Conservation (phyloP, 1,140 invertebrate genomes). For the Drosophila ohnishii region DNA sequence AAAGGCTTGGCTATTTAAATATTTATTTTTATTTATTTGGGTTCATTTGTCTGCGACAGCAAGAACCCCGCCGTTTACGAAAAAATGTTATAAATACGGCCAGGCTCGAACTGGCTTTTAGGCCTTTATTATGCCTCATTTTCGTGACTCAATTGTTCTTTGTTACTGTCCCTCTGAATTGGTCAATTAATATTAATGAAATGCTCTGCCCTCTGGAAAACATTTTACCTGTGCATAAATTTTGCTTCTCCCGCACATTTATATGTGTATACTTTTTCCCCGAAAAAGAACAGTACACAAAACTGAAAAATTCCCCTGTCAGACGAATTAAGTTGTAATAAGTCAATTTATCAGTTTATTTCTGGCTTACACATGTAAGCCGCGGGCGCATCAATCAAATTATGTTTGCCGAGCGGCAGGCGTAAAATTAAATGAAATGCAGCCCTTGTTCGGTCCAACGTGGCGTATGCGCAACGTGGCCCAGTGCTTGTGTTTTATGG, state of each 20-base stretch:
- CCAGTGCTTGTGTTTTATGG: constrained; percentile 47
- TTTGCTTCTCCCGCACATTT: constrained; percentile 14
- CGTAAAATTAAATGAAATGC: constrained; percentile 55
- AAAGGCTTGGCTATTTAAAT: constrained; percentile 56
- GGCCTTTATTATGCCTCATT: constrained; percentile 40
- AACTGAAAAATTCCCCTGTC: constrained; percentile 27
- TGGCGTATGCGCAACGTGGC: constrained; percentile 59
- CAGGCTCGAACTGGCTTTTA: constrained; percentile 47
- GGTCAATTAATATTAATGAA: constrained; percentile 82
- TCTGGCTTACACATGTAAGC: constrained; percentile 63
- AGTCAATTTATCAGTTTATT: constrained; percentile 71
- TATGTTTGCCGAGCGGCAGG: constrained; percentile 32
- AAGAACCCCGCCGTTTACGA: constrained; percentile 7
- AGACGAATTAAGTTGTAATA: constrained; percentile 61
- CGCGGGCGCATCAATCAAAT: constrained; percentile 37
- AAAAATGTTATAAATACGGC: constrained; percentile 48
- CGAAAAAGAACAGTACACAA: neutral
- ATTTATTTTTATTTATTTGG: constrained; percentile 48
- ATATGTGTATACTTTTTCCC: neutral
- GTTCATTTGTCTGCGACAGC: constrained; percentile 20
- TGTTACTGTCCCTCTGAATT: constrained; percentile 63
- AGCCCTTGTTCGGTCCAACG: constrained; percentile 21
- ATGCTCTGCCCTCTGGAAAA: constrained; percentile 16
- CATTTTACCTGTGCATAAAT: constrained; percentile 52
- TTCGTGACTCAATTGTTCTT: constrained; percentile 41